These are phyloP conservation scores for Ciona savignyi DNA, from an alignment of 23 tunicate species.

Conservation along the genomic window DNA sequence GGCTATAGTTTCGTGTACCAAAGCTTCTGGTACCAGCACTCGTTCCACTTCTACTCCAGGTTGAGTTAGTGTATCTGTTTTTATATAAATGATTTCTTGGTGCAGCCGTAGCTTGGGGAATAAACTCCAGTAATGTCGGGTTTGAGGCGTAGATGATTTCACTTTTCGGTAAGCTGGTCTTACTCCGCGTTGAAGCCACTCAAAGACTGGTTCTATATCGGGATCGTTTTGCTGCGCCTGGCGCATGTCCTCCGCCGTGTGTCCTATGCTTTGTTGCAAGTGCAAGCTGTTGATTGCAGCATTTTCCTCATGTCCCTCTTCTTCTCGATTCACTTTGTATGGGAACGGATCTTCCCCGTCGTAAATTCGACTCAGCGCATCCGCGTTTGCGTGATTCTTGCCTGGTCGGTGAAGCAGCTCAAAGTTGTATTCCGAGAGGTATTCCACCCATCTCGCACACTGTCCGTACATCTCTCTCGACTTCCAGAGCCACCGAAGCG, in stretches of 20 bases:
- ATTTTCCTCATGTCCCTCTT: not conserved
- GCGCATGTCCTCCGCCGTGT: not conserved
- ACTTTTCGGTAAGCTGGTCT: too few species aligned
- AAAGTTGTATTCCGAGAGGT: constrained; percentile 20
- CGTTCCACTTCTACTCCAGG: too few species aligned
- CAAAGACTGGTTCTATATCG: not conserved
- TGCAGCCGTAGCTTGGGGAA: too few species aligned
- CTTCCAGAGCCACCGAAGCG: too few species aligned
- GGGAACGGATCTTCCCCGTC: constrained; percentile 8
- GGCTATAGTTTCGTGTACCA: too few species aligned
- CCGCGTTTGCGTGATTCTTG: constrained; percentile 13
- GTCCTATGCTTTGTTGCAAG: not conserved
- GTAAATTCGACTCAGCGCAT: constrained; percentile 10
- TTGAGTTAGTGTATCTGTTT: too few species aligned
- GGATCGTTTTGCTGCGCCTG: not conserved
- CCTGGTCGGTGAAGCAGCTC: constrained; percentile 24
- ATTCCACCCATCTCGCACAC: constrained; percentile 28
- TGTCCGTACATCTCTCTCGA: too few species aligned
- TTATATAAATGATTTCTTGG: too few species aligned
- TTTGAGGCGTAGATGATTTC: too few species aligned
- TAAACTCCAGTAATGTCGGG: too few species aligned
- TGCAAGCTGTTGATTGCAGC: not conserved
- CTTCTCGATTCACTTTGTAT: not conserved
- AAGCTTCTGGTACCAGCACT: too few species aligned
- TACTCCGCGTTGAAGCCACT: too few species aligned